phyloP scores from a whole-genome alignment of 2,113 vertebrate genomes.

The Furnarius figulus region DNA sequence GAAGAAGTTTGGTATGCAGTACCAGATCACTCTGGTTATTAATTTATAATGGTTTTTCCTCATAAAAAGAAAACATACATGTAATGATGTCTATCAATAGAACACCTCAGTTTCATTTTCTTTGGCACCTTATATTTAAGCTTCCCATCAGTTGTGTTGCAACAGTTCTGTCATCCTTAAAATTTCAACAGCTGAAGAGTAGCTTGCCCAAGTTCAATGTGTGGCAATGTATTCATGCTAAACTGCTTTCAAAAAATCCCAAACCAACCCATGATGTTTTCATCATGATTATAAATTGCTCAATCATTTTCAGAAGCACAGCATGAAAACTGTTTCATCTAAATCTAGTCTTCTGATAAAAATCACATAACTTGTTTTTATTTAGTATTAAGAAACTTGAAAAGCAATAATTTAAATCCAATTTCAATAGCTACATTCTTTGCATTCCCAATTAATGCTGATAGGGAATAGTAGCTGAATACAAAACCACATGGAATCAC shows the following conservation, averaged over 20 bases:
- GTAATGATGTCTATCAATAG: background rate
- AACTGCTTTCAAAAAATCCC: background rate
- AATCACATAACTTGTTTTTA: background rate
- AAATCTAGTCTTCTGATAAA: background rate
- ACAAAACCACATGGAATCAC: background rate
- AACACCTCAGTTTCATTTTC: background rate
- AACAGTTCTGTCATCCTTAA: background rate
- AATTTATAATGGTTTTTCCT: background rate
- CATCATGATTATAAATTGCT: background rate
- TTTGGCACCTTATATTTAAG: background rate
- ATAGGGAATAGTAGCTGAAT: background rate
- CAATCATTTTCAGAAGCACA: background rate
- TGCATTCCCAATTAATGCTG: background rate
- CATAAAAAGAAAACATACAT: background rate
- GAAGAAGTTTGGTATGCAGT: background rate
- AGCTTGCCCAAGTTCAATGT: background rate
- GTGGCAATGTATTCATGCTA: background rate
- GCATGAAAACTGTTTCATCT: background rate
- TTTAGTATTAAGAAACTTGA: background rate
- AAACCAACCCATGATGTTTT: background rate
- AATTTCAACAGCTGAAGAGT: background rate
- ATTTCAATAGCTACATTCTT: background rate
- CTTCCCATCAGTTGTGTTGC: background rate
- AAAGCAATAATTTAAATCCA: background rate
- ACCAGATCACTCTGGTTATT: background rate